phyloP scores from a whole-genome alignment of 1,140 invertebrate species.

The Scaptomyza montana region DNA sequence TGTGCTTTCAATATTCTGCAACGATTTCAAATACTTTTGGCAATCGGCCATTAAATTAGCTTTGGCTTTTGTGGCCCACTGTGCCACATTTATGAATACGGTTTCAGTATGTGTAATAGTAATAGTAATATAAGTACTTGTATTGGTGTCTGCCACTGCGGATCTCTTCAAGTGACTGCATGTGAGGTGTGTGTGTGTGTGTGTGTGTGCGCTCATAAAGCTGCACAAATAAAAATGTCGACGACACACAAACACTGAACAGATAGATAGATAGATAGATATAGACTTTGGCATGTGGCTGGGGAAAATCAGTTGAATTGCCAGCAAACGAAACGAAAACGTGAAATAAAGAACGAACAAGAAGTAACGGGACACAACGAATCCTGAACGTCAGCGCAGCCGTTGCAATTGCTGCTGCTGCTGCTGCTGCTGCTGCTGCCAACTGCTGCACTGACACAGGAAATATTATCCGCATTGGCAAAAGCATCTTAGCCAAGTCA shows the following conservation, averaged over 20 bases:
- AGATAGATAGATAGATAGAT: background rate
- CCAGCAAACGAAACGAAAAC: conserved; percentile 16
- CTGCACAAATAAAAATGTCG: conserved; percentile 79
- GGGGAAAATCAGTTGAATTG: conserved; percentile 44
- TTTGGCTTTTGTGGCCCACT: conserved; percentile 67
- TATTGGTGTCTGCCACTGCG: conserved; percentile 33
- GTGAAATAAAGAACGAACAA: conserved; percentile 4
- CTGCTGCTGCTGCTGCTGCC: conserved; percentile 28
- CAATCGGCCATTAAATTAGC: conserved; percentile 80
- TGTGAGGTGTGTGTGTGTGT: conserved; percentile 13
- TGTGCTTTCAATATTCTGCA: conserved; percentile 44
- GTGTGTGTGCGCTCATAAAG: conserved; percentile 58
- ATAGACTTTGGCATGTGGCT: conserved; percentile 34
- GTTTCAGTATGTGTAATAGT: conserved; percentile 30
- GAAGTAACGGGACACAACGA: conserved; percentile 5
- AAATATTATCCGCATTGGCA: conserved; percentile 81
- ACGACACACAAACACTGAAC: conserved; percentile 41
- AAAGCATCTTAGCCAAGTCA: conserved; percentile 57
- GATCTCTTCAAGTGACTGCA: conserved; percentile 45
- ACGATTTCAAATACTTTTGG: conserved; percentile 45
- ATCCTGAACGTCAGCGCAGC: conserved; percentile 29
- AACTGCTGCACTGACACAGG: conserved; percentile 79
- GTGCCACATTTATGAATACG: conserved; percentile 77
- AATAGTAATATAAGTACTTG: background rate
- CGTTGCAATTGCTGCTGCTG: conserved; percentile 63